phyloP scores from a whole-genome alignment of 2,888 invertebrate genomes.

The Melieria crassipennis region DNA sequence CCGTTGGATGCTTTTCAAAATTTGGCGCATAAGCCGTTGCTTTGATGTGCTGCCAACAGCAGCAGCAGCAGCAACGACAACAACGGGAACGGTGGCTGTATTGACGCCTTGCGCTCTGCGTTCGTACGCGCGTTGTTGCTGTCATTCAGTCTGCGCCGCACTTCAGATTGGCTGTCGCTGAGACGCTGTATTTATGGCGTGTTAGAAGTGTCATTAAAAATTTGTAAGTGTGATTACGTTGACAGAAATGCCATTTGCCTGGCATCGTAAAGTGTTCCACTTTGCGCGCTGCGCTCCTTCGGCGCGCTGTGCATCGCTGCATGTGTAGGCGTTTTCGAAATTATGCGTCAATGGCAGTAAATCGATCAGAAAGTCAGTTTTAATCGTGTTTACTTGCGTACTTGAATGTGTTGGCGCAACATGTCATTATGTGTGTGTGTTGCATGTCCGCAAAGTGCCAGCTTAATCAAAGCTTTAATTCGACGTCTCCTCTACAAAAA shows the following conservation, averaged over 20 bases:
- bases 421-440: neutral
- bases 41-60: slow-evolving; percentile 20
- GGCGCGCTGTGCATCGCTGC: slow-evolving; percentile 1
- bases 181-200: slow-evolving; percentile 34
- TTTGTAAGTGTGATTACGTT: slow-evolving; percentile 34
- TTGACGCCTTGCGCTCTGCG: neutral
- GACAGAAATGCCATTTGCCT: slow-evolving; percentile 36
- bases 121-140: neutral
- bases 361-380: neutral
- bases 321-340: slow-evolving; percentile 1
- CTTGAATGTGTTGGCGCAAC: too few species aligned
- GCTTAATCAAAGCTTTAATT: too few species aligned
- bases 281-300: neutral
- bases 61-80: slow-evolving; percentile 10
- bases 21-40: slow-evolving; percentile 19
- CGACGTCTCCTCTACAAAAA: too few species aligned
- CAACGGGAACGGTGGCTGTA: slow-evolving; percentile 1
- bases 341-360: neutral
- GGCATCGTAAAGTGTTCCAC: slow-evolving; percentile 24
- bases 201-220: slow-evolving; percentile 36
- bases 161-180: slow-evolving; percentile 34
- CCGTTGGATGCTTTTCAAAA: slow-evolving; percentile 18
- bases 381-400: neutral
- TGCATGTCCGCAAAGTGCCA: neutral
- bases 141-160: neutral